Evolutionary conservation across 2,797 vertebrate species (phyloP), one percentile per base, ranked within the genome.

Genomic region (Sebastes variabilis): DNA sequence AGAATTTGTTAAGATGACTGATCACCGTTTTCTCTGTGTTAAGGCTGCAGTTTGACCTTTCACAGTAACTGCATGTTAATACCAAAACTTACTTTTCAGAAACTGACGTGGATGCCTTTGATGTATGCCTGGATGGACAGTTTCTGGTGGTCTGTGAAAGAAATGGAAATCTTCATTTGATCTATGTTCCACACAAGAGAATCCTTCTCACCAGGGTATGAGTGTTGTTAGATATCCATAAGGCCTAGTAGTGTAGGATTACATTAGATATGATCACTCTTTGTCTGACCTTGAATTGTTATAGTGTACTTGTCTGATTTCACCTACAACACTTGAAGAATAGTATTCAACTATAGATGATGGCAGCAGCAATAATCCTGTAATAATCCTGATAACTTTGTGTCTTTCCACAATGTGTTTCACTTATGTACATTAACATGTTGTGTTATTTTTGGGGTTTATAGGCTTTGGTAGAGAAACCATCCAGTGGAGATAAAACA

Each of bases 71-170:
- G 22, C 25, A 22, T 3, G 25, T 29, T 71, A 71, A 83, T n/a
- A 14, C 8, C 6, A 5, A 11, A 8, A 16, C 65, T 58, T 20
- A 46, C 59, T 76, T 82, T 93, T 22, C 93, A 99, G 99, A 98
- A 67, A 96, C 96, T 0, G 73, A 96, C 1, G 97, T 99, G 88
- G 98, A 99, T 86, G 94, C 97, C 0, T 96, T 97, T 79, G 97
- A 95, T 1, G 89, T 96, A 9, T 99, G 97, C 89, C 96, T 97
- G 77, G 95, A 96, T 22, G 97, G 97, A 38, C 93, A 95, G 12
- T 99, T 99, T 93, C 90, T 99, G 89, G 91, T 98, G 52, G 97
- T 98, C 1, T 98, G 98, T 59, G 98, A 99, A 92, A 97, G 96
- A 96, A 99, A 95, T 72, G 98, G 99, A 83, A 97, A 96, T 66